phyloP scores from a whole-genome alignment of 2,113 vertebrate genomes.

The Coptodon rendalli region DNA sequence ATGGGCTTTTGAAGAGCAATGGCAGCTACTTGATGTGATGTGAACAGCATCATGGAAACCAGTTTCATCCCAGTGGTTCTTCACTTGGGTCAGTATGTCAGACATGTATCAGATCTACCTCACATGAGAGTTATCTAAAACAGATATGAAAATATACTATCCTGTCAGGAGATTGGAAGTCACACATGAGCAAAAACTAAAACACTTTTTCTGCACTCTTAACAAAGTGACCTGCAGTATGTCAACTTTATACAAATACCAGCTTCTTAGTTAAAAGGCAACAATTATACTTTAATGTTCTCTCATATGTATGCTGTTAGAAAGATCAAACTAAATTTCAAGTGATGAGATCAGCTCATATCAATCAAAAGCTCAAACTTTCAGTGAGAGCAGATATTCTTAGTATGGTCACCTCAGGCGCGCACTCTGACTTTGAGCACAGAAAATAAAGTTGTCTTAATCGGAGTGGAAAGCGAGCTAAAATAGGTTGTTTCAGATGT shows the following conservation, averaged over 20 bases:
- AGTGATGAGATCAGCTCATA: not conserved
- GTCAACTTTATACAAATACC: not conserved
- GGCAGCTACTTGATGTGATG: not conserved
- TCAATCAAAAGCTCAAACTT: not conserved
- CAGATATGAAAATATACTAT: not conserved
- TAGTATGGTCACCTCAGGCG: not conserved
- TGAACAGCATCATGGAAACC: not conserved
- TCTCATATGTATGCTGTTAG: accelerated
- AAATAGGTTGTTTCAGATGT: accelerated
- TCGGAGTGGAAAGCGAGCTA: not conserved
- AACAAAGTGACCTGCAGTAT: not conserved
- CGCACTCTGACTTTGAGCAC: not conserved
- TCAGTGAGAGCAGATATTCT: not conserved
- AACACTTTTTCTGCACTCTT: not conserved
- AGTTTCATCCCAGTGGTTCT: not conserved
- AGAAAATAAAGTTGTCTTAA: not conserved
- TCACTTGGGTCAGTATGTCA: accelerated
- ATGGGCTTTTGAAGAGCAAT: not conserved
- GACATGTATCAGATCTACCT: not conserved
- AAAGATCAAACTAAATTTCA: not conserved
- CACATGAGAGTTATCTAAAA: accelerated
- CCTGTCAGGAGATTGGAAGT: not conserved
- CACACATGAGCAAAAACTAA: accelerated
- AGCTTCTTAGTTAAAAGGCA: not conserved
- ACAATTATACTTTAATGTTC: not conserved